Base-by-base conservation (phyloP, 2,797 vertebrate genomes). In the Hoplostethus atlanticus region DNA sequence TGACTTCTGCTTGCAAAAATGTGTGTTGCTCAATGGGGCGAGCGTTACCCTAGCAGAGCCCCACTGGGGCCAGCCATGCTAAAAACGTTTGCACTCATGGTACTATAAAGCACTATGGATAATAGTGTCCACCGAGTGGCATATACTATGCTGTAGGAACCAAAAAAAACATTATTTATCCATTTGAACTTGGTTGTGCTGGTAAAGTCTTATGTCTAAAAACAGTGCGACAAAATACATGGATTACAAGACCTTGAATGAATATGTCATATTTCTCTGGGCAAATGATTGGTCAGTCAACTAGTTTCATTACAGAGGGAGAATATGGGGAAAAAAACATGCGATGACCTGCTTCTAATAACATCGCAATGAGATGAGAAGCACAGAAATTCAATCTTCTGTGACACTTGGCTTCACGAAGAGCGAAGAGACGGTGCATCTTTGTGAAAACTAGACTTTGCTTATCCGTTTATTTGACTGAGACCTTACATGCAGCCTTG, bases 281-380 rank as follows among this genome's bases (percentile, higher is more conserved):
- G 21, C n/a, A 53, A 65, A 73, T 13, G 0, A 70, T 58, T 12
- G 58, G 42, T 38, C 53, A 3, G 38, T 71, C 15, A 61, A 36
- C 34, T 58, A 5, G 44, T 71, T 71, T 72, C 47, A 81, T 70
- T 63, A 70, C 61, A 81, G 52, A 11, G 21, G 56, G 30, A 34
- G 60, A 69, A 63, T 52, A 67, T 1, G 50, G 36, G 36, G 21
- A 21, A 21, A 21, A 21, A 21, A 21, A 21, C 8, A 60, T 40
- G 40, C 50, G 17, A 67, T 34, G 0, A 6, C 47, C 38, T 68
- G 42, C 58, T 72, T 69, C 44, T 71, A 73, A 63, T 64, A 77
- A 79, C 4, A 1, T 17, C 51, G 21, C 57, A 56, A 44, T 38
- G 47, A 76, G 34, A 61, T 52, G 55, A 64, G 46, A 55, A 13